Evolutionary conservation across 2,888 invertebrate genomes (phyloP).

Genomic region (Villa cingulata): DNA sequence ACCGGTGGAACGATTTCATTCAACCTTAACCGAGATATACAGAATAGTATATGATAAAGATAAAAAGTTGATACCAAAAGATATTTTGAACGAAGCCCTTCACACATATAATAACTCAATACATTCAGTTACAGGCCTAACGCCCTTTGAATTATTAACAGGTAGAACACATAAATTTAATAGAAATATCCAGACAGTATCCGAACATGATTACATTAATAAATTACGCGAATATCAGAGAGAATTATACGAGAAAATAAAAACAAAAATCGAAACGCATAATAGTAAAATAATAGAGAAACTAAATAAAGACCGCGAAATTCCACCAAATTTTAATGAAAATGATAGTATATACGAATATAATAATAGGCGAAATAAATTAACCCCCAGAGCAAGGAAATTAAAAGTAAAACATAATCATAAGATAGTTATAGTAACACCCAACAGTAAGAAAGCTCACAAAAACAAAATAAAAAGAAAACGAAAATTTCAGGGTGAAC

Average conservation of each 20-base stretch:
- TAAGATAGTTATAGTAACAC: background rate
- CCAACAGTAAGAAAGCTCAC: background rate
- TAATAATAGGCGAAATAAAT: background rate
- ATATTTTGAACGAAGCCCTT: constrained; percentile 1
- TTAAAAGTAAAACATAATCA: background rate
- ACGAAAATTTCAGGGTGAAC: background rate
- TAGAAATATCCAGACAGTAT: background rate
- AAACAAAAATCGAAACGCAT: background rate
- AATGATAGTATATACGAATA: background rate
- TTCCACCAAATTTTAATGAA: background rate
- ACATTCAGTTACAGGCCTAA: constrained; percentile 2
- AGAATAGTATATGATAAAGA: no score
- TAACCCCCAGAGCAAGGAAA: background rate
- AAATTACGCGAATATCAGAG: no score
- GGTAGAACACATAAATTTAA: background rate
- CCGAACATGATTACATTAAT: background rate
- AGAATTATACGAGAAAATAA: background rate
- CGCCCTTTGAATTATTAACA: constrained; percentile 1
- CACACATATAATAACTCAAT: background rate
- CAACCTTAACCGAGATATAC: no score
- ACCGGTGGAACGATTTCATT: no score
- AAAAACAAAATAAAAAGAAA: background rate
- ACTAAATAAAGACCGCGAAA: background rate
- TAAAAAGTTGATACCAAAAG: constrained; percentile 3
- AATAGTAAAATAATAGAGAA: background rate